These are phyloP conservation scores for Brotula barbata DNA, from an alignment of 2,797 vertebrate species.

Conservation along the genomic window DNA sequence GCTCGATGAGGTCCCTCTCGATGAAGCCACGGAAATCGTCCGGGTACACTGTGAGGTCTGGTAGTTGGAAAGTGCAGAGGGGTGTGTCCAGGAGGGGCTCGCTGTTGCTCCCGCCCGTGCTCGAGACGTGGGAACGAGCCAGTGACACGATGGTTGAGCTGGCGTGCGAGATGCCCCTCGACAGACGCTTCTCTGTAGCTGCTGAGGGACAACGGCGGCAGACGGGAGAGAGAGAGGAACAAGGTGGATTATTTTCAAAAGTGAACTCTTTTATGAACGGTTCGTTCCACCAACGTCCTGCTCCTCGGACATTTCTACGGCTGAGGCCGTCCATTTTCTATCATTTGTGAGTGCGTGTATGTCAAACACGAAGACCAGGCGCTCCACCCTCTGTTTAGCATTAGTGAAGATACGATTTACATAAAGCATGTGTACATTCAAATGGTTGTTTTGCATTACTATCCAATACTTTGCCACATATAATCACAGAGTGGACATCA, in stretches of 20 bases:
- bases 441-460: no score
- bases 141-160: conserved; percentile 95
- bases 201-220: conserved; percentile 9
- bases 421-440: no score
- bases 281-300: no score
- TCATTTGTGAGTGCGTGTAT: no score
- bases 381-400: no score
- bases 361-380: no score
- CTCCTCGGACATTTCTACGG: no score
- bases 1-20: conserved; percentile 95
- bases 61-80: conserved; percentile 96
- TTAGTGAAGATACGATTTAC: no score
- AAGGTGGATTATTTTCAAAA: background rate
- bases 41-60: conserved; percentile 91
- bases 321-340: no score
- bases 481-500: no score
- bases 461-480: no score
- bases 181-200: conserved; percentile 89
- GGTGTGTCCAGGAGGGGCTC: conserved; percentile 92
- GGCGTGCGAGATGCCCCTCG: conserved; percentile 92
- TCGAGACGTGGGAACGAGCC: conserved; percentile 92
- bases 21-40: conserved; percentile 96
- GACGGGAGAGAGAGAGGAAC: background rate
- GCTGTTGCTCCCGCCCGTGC: conserved; percentile 75
- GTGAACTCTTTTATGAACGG: no score